Evolutionary conservation across 1,140 invertebrate species (phyloP), one percentile per base, ranked within the genome.

Genomic region (Telenomus remus): DNA sequence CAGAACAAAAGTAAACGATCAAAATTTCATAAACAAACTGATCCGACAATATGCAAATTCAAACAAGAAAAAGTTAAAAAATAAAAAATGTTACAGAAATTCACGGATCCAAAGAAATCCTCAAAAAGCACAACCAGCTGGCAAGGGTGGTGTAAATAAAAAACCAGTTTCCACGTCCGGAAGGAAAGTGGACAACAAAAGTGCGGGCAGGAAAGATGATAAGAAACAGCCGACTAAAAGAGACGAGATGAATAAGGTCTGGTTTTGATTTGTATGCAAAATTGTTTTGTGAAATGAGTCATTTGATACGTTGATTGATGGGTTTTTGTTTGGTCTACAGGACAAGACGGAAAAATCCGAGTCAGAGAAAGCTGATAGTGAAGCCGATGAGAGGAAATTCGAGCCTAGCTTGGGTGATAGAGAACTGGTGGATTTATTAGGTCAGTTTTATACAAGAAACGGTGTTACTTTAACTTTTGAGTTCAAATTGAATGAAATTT

Each of bases 341-440:
- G 91, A 93, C 60, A 89, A 90, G 72, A 80, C 76, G 15, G 92
- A 93, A 63, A 90, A 90, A 71, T 77, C 72, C 14, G 92, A 93
- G n/a, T 89, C 92, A 78, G 93, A 93, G 37, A 92, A 94, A 78
- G 89, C 90, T 19, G 91, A 92, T 78, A 90, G 91, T 39, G 91
- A 94, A 82, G 91, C 93, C 63, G 93, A 95, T 71, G 95, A 97
- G 74, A 93, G 93, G 78, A 94, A 95, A 84, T 99, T 99, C 91
- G 97, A 99, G 85, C 92, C 95, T 43, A 91, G 92, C 68, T 93
- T 95, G 39, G 94, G 94, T 81, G 97, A 99, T 87, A 91, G 93
- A 48, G 97, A 98, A 85, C 90, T 99, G 37, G 97, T 98, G 1
- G 97, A 99, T 81, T 94, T 97, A 89, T 89, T 98, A 68, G 93